Percentiles rank a stretch among this genome's conserved stretches.
Conservation (phyloP, 1,140 invertebrate genomes). For the Trigoniulus corallinus region DNA sequence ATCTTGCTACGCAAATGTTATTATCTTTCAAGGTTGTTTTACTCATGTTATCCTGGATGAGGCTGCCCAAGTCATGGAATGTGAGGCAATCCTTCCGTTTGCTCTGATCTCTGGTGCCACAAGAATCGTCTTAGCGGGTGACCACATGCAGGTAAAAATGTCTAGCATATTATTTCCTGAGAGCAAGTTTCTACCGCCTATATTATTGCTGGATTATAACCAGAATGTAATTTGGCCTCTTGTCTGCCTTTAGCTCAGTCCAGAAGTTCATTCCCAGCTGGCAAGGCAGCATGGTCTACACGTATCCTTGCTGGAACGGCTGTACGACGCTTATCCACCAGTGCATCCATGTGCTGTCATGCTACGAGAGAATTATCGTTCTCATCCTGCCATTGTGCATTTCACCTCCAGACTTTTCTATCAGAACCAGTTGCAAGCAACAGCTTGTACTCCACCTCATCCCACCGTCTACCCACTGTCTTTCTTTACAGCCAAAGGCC, state of each 20-base stretch:
- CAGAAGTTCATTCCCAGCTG: slow-evolving; percentile 63
- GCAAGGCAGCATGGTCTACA: slow-evolving; percentile 59
- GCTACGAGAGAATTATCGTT: slow-evolving; percentile 70
- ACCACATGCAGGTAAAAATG: slow-evolving; percentile 63
- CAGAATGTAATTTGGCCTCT: slow-evolving; percentile 8
- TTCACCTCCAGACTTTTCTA: slow-evolving; percentile 72
- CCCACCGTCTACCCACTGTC: slow-evolving; percentile 54
- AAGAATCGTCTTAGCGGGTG: slow-evolving; percentile 64
- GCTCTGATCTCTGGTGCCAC: slow-evolving; percentile 52
- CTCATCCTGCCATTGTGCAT: slow-evolving; percentile 61
- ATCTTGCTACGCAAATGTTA: neutral
- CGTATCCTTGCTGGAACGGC: slow-evolving; percentile 56
- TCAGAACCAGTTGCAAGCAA: slow-evolving; percentile 53
- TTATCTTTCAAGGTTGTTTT: slow-evolving; percentile 39
- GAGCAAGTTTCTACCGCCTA: too few species aligned
- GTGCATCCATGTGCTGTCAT: slow-evolving; percentile 62
- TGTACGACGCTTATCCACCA: slow-evolving; percentile 59
- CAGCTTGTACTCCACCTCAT: slow-evolving; percentile 45
- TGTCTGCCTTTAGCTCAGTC: slow-evolving; percentile 33
- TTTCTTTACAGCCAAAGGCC: slow-evolving; percentile 58
- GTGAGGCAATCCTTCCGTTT: slow-evolving; percentile 65
- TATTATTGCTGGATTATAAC: slow-evolving; percentile 6
- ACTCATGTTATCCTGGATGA: slow-evolving; percentile 79
- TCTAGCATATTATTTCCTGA: neutral
- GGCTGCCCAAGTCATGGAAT: slow-evolving; percentile 76